These are phyloP conservation scores for Antedon mediterranea DNA, from an alignment of 53 echinoderm and acorn worm genomes.

Conservation along the genomic window DNA sequence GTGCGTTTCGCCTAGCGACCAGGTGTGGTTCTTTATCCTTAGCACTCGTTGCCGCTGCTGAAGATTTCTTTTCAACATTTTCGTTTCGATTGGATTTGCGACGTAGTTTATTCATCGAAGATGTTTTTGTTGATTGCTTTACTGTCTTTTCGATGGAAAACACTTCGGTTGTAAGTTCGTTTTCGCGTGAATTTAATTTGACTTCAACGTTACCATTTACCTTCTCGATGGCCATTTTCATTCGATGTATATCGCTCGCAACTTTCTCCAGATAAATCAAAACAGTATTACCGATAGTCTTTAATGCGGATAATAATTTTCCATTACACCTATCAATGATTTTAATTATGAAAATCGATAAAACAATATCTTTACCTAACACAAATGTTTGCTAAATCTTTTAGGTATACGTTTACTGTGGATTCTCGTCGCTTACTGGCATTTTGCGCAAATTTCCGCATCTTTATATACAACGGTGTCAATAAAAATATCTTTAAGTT, in stretches of 20 bases:
- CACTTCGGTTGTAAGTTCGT: background rate
- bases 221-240: background rate
- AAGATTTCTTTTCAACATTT: background rate
- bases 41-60: slow-evolving; percentile 15
- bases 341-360: no score
- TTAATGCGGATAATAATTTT: no score
- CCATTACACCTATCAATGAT: no score
- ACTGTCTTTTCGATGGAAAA: background rate
- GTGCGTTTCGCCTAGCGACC: slow-evolving; percentile 77
- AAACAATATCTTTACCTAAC: no score
- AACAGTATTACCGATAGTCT: no score
- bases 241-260: background rate
- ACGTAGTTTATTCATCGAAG: background rate
- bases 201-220: background rate
- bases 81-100: background rate
- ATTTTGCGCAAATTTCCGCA: background rate
- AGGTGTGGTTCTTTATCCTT: slow-evolving; percentile 98
- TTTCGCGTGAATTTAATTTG: background rate
- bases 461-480: background rate
- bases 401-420: no score
- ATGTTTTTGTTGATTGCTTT: background rate
- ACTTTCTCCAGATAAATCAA: no score
- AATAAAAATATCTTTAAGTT: background rate
- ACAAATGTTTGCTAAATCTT: no score
- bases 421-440: background rate